Base-by-base conservation (phyloP, 2,888 invertebrate genomes). In the Agrilus cyanescens region DNA sequence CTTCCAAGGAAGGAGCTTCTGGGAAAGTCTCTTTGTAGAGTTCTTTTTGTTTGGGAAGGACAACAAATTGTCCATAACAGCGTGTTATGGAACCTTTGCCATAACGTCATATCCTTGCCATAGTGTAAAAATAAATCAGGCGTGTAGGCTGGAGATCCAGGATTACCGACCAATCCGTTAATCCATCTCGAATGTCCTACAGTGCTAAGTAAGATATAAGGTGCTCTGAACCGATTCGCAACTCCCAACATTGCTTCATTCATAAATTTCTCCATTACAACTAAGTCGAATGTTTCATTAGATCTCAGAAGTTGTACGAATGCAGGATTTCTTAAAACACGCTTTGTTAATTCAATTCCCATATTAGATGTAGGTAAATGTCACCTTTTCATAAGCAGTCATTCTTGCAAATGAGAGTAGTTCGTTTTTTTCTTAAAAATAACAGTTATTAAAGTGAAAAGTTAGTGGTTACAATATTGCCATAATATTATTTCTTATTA, bases 211-310 rank as follows among this genome's bases (percentile, higher is more conserved):
- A 53, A 38, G 4, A 59, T 44, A 1, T 54, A 34, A 1, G 57
- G 57, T 4, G 55, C 54, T 8, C 55, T 51, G 33, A 52, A 55
- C 33, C 52, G 46, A 25, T 55, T 39, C 7, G 51, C 50, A 30
- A 59, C 45, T 7, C 50, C 55, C 4, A 49, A 40, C 6, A 54
- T 29, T 2, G 55, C 57, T 43, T 62, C 60, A 30, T 57, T 57
- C 6, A 53, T 18, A 40, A 59, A 58, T 37, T 54, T 51, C 42
- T 61, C 60, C 20, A 54, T 29, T n/a, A 62, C 47, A 10, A 62
- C 48, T 4, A 60, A 30, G 43, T 62, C 62, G 31, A 60, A 58
- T 10, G 48, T 43, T 43, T 55, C 50, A 5, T 52, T 45, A 2
- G 55, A 55, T 5, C 52, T 46, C 10, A 58, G 20, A 2, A 62